phyloP scores from a whole-genome alignment of 2,888 invertebrate genomes.

The Tiliacea aurago region DNA sequence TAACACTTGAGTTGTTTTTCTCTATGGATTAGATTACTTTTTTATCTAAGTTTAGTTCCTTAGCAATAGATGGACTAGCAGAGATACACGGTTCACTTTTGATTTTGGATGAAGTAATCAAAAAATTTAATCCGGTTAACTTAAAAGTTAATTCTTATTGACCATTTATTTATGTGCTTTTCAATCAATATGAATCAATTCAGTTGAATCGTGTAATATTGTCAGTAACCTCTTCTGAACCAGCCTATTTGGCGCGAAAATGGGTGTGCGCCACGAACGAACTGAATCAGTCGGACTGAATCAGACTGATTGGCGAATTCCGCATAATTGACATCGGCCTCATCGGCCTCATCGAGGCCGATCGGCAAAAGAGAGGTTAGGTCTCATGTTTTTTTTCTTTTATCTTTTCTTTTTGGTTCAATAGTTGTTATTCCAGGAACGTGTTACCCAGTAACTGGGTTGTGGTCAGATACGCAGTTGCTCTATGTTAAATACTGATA shows the following conservation, averaged over 20 bases:
- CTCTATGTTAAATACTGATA: too few species aligned
- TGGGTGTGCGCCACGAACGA: too few species aligned
- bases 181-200: background rate
- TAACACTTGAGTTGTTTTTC: background rate
- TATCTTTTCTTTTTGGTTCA: background rate
- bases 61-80: too few species aligned
- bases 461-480: too few species aligned
- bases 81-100: background rate
- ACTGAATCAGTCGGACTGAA: too few species aligned
- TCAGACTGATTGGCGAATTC: too few species aligned
- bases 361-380: too few species aligned
- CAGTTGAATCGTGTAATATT: background rate
- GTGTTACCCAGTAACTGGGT: too few species aligned
- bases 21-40: background rate
- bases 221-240: too few species aligned
- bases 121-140: background rate
- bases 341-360: too few species aligned
- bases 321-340: too few species aligned
- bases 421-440: background rate
- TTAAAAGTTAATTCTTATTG: background rate
- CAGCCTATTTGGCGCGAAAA: too few species aligned
- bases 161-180: background rate
- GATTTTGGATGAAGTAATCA: background rate
- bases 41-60: background rate
- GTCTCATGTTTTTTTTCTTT: background rate